Evolutionary conservation across 2,113 vertebrate species (phyloP), one percentile per base, ranked within the genome.

Genomic region (Pangasianodon hypophthalmus): DNA sequence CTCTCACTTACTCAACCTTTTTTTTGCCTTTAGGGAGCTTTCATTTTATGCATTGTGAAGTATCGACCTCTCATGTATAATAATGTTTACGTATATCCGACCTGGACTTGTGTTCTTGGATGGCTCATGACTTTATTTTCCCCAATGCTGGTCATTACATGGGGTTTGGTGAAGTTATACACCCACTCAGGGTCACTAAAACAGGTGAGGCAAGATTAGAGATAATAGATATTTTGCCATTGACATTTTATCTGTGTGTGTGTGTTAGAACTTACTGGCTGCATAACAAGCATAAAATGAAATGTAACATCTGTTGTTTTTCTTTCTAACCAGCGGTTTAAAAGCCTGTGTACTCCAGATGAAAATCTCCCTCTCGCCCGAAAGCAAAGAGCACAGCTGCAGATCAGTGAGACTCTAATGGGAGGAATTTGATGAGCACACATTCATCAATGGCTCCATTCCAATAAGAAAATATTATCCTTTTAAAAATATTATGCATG

Each of bases 71-170:
- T 60, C 6, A 60, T 26, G 58, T 60, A 60, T 26, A 19, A 71
- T 0, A 71, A 9, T 5, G 81, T 75, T 21, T 60, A 92, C 13
- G 29, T 81, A 62, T 94, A 91, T 60, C 58, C 58, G 3, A 24
- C 21, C 58, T 60, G 58, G 58, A 24, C 58, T 24, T 60, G 24
- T 60, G 58, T 60, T 26, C 58, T 60, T 60, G 58, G 58, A 24
- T 60, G 58, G 58, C 21, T 60, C 58, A 60, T 60, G 58, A 2
- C 9, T 24, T 60, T 24, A 24, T 62, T 62, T 62, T 2, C 58
- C 58, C 58, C 58, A 8, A 6, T 62, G 58, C 21, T 62, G 21
- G 24, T 60, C 24, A 60, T 62, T 24, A 26, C 58, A 62, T 62
- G 58, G 58, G 58, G 24, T 62, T 26, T 62, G 21, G 58, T 62